Conservation (phyloP, 2,888 invertebrate genomes). For the Cataglyphis cursor region DNA sequence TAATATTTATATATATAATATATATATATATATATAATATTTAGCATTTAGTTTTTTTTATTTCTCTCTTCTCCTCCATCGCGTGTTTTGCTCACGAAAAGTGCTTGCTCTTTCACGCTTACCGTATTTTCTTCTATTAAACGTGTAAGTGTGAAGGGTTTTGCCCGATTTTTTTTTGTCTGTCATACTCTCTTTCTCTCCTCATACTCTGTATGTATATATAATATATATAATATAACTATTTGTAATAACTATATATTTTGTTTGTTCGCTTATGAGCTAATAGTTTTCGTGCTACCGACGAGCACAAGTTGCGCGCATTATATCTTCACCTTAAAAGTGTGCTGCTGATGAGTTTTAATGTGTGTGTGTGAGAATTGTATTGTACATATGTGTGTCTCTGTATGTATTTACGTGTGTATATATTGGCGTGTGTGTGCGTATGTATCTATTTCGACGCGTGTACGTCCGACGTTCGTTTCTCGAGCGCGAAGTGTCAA, state of each 20-base stretch:
- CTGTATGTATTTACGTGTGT: constrained; percentile 58
- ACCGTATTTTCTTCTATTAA: constrained; percentile 55
- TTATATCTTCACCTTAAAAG: constrained; percentile 60
- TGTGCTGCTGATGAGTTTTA: constrained; percentile 59
- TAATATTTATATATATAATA: constrained; percentile 86
- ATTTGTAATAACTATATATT: constrained; percentile 87
- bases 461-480: constrained; percentile 59
- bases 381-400: constrained; percentile 65
- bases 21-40: constrained; percentile 85
- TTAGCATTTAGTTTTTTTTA: constrained; percentile 85
- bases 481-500: constrained; percentile 56
- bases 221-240: constrained; percentile 87
- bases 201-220: constrained; percentile 86
- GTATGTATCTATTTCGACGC: constrained; percentile 54
- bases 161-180: constrained; percentile 57
- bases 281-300: constrained; percentile 86
- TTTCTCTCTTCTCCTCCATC: constrained; percentile 77
- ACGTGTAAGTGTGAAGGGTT: constrained; percentile 67
- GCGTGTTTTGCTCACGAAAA: constrained; percentile 60
- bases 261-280: constrained; percentile 86
- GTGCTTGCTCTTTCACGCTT: constrained; percentile 76
- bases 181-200: constrained; percentile 80
- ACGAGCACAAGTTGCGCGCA: constrained; percentile 85
- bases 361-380: constrained; percentile 41
- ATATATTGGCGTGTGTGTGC: constrained; percentile 59